These are phyloP conservation scores for Polymixis lichenea DNA, from an alignment of 2,888 invertebrate species.

Conservation along the genomic window DNA sequence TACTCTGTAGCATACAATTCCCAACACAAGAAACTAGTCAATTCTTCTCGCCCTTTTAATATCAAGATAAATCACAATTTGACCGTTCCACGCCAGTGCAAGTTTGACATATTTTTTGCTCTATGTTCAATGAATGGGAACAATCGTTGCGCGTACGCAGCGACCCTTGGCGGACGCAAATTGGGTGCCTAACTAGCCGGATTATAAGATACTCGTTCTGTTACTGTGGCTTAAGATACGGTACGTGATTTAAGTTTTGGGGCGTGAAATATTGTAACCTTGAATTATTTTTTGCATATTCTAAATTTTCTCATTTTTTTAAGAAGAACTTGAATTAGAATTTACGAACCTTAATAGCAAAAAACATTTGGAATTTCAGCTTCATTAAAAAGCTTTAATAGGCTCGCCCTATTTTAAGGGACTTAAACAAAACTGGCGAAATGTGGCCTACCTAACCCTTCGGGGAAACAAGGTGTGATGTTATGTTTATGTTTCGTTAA, in stretches of 20 bases:
- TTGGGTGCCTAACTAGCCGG: conserved; percentile 75
- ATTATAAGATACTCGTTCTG: conserved; percentile 70
- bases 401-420: too few species aligned
- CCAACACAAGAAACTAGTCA: conserved; percentile 32
- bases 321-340: background rate
- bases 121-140: conserved; percentile 54
- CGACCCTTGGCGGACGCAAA: conserved; percentile 80
- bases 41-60: conserved; percentile 85
- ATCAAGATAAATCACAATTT: conserved; percentile 64
- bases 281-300: background rate
- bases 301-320: background rate
- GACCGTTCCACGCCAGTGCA: conserved; percentile 49
- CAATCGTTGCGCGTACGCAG: conserved; percentile 68
- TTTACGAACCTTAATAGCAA: too few species aligned
- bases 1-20: conserved; percentile 8
- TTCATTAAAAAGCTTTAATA: background rate
- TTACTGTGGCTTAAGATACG: conserved; percentile 42
- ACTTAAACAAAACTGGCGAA: too few species aligned
- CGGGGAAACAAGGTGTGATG: too few species aligned
- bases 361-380: background rate
- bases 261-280: conserved; percentile 29
- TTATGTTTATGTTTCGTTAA: background rate
- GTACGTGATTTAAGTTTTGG: conserved; percentile 54
- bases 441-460: too few species aligned
- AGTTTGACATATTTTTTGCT: conserved; percentile 69